A percentile compares a stretch with the other conserved stretches of the same genome.
Conservation (phyloP, 2,113 vertebrate species). For the Aphyosemion australe region DNA sequence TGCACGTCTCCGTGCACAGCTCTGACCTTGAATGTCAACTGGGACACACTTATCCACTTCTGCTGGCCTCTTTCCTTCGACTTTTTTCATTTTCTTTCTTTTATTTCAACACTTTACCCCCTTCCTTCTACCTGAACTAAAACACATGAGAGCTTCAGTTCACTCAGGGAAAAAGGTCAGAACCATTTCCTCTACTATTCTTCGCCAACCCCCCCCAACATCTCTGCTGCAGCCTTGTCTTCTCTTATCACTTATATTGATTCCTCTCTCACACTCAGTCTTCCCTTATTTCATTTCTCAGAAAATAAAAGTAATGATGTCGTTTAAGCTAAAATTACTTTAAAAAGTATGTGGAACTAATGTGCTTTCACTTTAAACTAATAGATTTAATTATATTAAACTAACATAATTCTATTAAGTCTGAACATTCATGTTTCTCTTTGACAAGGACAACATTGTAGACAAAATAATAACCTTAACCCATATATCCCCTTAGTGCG, state of each 20-base stretch:
- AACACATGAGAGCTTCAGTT: conserved; percentile 54
- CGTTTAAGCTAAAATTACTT: too few relatives aligned
- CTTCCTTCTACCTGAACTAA: conserved; percentile 47
- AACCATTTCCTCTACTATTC: conserved; percentile 55
- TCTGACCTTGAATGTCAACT: conserved; percentile 59
- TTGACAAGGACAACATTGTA: too few relatives aligned
- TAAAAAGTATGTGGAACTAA: too few relatives aligned
- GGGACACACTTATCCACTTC: conserved; percentile 67
- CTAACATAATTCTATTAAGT: too few relatives aligned
- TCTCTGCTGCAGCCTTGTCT: not conserved
- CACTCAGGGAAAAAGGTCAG: conserved; percentile 74
- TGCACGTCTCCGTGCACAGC: conserved; percentile 12
- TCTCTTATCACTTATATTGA: not conserved
- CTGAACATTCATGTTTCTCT: too few relatives aligned
- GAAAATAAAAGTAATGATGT: too few relatives aligned
- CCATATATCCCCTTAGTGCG: too few relatives aligned
- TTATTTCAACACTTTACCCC: conserved; percentile 59
- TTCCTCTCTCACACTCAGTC: conserved; percentile 1
- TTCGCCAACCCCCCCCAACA: not conserved
- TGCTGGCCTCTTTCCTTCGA: conserved; percentile 37
- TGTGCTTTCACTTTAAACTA: too few relatives aligned
- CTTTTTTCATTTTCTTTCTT: conserved; percentile 1
- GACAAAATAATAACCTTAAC: too few relatives aligned
- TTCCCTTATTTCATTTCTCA: not conserved
- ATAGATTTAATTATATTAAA: too few relatives aligned